Percentiles rank a stretch among this genome's conserved stretches.
These are phyloP conservation scores for Pimephales promelas DNA, from an alignment of 2,113 vertebrate genomes.

Conservation along the genomic window DNA sequence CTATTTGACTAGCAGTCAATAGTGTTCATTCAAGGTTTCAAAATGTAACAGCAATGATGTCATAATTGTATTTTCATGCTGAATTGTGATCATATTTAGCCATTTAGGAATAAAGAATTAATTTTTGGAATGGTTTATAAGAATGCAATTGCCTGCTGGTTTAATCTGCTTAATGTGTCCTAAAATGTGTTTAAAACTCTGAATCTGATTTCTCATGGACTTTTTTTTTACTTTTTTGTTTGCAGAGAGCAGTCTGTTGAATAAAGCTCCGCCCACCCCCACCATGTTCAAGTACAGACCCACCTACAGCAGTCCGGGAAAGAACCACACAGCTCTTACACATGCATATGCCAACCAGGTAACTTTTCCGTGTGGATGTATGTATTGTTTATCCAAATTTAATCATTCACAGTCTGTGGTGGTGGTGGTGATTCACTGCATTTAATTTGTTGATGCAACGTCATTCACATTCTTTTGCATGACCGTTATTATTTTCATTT, in stretches of 20 bases:
- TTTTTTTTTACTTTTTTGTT: neutral
- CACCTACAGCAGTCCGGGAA: constrained; percentile 86
- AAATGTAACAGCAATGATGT: neutral
- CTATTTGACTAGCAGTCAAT: neutral
- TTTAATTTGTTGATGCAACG: neutral
- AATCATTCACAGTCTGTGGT: neutral
- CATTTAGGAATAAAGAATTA: neutral
- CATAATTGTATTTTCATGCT: neutral
- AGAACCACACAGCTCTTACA: constrained; percentile 79
- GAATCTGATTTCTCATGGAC: too few relatives aligned
- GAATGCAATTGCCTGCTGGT: neutral
- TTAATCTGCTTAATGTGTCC: neutral
- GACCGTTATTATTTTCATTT: constrained; percentile 21
- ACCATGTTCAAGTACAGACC: constrained; percentile 97
- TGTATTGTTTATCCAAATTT: neutral
- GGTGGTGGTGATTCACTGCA: neutral
- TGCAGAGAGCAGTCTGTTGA: constrained; percentile 86
- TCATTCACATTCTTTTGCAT: constrained; percentile 29
- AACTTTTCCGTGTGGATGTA: constrained; percentile 25
- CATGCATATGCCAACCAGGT: constrained; percentile 82
- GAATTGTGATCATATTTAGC: neutral
- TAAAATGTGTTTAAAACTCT: neutral
- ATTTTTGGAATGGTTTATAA: neutral
- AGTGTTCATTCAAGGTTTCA: neutral
- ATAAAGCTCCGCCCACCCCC: constrained; percentile 91